Base-by-base conservation (phyloP, 2,888 invertebrate genomes). In the Coleophora flavipennella region DNA sequence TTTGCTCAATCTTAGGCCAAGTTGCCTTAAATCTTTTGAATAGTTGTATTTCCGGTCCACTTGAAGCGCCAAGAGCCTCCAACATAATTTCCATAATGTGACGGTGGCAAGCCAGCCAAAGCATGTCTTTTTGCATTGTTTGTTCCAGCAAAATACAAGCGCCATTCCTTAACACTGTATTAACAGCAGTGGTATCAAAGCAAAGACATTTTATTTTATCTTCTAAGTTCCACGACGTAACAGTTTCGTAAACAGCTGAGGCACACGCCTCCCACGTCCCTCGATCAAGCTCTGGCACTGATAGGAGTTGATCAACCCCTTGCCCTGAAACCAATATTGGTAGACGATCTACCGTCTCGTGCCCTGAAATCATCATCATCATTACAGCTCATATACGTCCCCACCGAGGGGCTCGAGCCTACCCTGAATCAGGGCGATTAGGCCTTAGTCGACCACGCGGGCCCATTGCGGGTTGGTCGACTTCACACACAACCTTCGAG, bases 91-190 rank as follows among this genome's bases (percentile, higher is more conserved):
- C 47, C 40, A 47, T 38, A 12, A 47, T 42, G 29, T 48, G 45
- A 29, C 45, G 48, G 33, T 44, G 45, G 36, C 46, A 48, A 13
- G 46, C 48, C 8, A 48, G 29, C 43, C 45, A 45, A 35, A 45
- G 38, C 10, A 41, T 28, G 45, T 44, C 29, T 27, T 44, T 45
- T 29, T 45, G 32, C 39, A 45, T 43, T 36, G 46, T 49, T 14
- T 33, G 40, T 28, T 46, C 46, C 13, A 49, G 36, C 2, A 48
- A 31, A 31, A 39, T 29, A 34, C 44, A 44, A 9, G 32, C 44
- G 2, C 46, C 48, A 36, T 10, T 31, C 34, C 43, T 44, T 38
- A 41, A 37, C 1, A 42, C 40, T n/a, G 47, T 43, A 12, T 45
- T 48, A 7, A 38, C 35, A 8, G 45, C 47, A 6, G 27, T 27